These are phyloP conservation scores for Leuciscus idus DNA, from an alignment of 2,113 vertebrate genomes.

Conservation along the genomic window DNA sequence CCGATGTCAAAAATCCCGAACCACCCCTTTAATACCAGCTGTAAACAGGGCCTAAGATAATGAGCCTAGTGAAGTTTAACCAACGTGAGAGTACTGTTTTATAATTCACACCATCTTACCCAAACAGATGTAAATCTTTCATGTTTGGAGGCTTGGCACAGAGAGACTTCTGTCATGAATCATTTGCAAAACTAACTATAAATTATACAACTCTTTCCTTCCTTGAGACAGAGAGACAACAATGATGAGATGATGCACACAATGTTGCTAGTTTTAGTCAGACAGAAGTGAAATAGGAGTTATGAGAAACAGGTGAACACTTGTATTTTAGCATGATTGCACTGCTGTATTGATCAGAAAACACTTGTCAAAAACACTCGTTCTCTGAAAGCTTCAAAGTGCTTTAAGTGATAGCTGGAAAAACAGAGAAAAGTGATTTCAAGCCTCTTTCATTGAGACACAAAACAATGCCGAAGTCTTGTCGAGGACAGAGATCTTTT, in stretches of 20 bases:
- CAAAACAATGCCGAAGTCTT: constrained; percentile 11
- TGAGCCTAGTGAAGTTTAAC: background rate
- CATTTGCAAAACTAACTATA: constrained; percentile 2
- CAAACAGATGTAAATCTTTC: background rate
- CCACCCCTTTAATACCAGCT: too few species aligned
- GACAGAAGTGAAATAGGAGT: background rate
- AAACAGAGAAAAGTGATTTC: background rate
- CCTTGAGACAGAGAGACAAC: background rate
- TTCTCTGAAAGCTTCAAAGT: background rate
- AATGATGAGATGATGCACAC: background rate
- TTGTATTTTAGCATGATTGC: background rate
- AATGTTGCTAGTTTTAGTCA: background rate
- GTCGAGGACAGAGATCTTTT: background rate
- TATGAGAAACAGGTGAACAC: background rate
- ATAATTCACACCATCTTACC: background rate
- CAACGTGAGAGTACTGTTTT: background rate
- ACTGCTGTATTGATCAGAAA: background rate
- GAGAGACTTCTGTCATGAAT: constrained; percentile 15
- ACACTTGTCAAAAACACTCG: background rate
- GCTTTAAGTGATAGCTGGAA: background rate
- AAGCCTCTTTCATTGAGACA: background rate
- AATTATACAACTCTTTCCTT: background rate
- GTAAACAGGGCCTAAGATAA: background rate
- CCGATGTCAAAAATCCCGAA: too few species aligned
- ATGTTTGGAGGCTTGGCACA: background rate